These are phyloP conservation scores for Synchiropus splendidus DNA, from an alignment of 2,113 vertebrate genomes.

Conservation along the genomic window DNA sequence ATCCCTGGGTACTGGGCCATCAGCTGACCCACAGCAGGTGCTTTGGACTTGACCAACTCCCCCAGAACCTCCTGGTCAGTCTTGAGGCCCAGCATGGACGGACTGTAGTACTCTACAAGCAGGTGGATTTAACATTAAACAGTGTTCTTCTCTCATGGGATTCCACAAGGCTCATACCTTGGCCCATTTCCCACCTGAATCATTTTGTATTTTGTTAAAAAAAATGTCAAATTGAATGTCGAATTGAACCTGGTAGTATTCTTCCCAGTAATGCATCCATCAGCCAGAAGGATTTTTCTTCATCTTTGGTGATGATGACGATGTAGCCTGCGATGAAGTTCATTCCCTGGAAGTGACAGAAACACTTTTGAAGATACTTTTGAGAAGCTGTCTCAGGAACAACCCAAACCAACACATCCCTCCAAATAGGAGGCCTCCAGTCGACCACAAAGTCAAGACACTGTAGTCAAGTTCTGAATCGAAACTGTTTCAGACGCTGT, in stretches of 20 bases:
- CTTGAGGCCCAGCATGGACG: conserved; percentile 84
- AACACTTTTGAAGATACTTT: no score
- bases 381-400: no score
- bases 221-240: background rate
- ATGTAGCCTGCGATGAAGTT: conserved; percentile 93
- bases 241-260: conserved; percentile 79
- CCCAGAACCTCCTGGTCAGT: conserved; percentile 88
- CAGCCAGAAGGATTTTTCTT: conserved; percentile 92
- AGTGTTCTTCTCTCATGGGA: background rate
- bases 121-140: background rate
- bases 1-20: conserved; percentile 78
- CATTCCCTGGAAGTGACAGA: conserved; percentile 78
- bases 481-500: no score
- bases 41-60: conserved; percentile 81
- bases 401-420: no score
- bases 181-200: background rate
- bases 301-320: conserved; percentile 84
- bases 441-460: no score
- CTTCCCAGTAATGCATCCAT: conserved; percentile 83
- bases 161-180: background rate
- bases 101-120: conserved; percentile 81
- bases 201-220: background rate
- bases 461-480: no score
- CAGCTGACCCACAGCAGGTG: conserved; percentile 78
- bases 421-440: no score